Evolutionary conservation across 2,888 invertebrate species (phyloP), one percentile per base, ranked within the genome.

Genomic region (Mimachlamys varia): DNA sequence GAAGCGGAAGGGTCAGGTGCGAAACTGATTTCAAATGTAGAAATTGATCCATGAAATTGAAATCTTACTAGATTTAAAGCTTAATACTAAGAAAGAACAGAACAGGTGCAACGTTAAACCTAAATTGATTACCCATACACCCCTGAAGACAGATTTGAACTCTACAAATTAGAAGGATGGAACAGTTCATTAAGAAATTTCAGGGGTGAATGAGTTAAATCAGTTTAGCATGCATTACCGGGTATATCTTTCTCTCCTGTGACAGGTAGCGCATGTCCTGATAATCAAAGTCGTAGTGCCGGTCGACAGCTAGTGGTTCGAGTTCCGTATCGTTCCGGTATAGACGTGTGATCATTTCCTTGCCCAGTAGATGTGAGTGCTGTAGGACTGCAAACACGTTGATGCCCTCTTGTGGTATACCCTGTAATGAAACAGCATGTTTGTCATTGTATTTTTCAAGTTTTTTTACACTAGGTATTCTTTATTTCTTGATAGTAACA

Each of bases 351-450:
- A 90, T 92, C 33, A 95, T 94, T 33, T 92, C 93, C 19, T 87
- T 88, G 7, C 92, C 94, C 0, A 93, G 89, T 17, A 95, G 90
- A 91, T 95, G 95, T 1, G 94, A 91, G 90, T 95, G 95, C 13
- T 94, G 94, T 12, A 94, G 90, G 0, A 92, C 92, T 12, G 93
- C 94, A 55, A 94, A 92, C 0, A 93, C 91, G 10, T 93, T 94
- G 0, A 94, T 90, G 44, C 92, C 93, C 5, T 90, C 91, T 0
- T 19, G 22, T 58, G 58, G 58, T 58, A 58, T 10, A 3, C 19
- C 58, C 58, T 58, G 22, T 7, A 58, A 58, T 58, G 12, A 1
- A 53, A 53, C 7, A 44, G 15, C 19, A 53, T 2, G 15, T 53
- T 53, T 53, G 15, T 53, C 15, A 2, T 53, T 53, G 15, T 53